Percentiles rank a stretch among this genome's conserved stretches.
Evolutionary conservation across 2,113 vertebrate genomes (phyloP).

Genomic region (Zeus faber): DNA sequence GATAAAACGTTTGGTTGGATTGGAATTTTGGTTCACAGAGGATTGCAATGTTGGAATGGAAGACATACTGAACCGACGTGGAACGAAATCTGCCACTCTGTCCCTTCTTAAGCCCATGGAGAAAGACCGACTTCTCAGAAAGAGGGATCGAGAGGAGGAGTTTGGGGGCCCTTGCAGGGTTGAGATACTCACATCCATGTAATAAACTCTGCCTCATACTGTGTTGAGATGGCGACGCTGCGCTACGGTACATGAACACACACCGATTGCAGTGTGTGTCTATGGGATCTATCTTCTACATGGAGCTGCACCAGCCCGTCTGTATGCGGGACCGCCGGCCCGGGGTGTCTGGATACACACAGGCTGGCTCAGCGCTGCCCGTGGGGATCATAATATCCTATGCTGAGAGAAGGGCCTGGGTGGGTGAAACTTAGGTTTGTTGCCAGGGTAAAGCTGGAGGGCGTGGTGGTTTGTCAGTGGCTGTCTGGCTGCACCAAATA

Average conservation of each 20-base stretch:
- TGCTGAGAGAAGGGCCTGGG: conserved; percentile 4
- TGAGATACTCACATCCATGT: conserved; percentile 20
- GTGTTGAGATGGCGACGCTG: conserved; percentile 4
- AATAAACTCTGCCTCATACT: conserved; percentile 4
- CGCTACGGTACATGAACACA: conserved; percentile 3
- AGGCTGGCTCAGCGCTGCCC: conserved; percentile 29
- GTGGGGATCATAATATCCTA: conserved; percentile 9
- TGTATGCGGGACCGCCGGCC: conserved; percentile 20
- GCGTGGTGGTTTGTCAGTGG: conserved; percentile 74
- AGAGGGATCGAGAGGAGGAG: not conserved
- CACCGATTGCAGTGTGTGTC: conserved; percentile 17
- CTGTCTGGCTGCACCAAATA: conserved; percentile 75
- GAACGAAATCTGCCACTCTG: too few relatives aligned
- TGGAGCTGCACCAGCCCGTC: conserved; percentile 33
- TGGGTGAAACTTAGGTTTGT: too few relatives aligned
- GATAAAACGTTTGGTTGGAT: conserved; percentile 39
- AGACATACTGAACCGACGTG: conserved; percentile 43
- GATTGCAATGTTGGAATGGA: conserved; percentile 40
- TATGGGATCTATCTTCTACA: conserved; percentile 20
- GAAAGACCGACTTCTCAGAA: not conserved
- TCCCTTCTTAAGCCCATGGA: conserved; percentile 27
- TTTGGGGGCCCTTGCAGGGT: not conserved
- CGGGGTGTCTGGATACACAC: conserved; percentile 32
- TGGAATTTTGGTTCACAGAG: conserved; percentile 35
- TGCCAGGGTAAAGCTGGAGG: conserved; percentile 26